Conservation (phyloP, 2,888 invertebrate species). For the Willowsia nigromaculata region DNA sequence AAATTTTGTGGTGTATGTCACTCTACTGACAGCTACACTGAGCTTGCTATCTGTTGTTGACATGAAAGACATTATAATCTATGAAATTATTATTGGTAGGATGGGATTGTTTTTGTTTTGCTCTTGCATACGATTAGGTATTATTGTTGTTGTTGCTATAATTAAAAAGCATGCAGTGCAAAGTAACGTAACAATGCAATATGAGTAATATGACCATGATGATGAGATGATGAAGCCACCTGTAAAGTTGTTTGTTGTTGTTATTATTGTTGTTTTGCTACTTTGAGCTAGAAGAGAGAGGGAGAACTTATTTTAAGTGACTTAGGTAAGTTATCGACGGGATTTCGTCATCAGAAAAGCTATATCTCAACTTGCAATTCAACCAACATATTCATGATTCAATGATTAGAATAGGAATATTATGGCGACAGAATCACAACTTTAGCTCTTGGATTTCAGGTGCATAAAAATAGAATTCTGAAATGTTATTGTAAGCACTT, state of each 20-base stretch:
- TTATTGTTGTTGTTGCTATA: not conserved
- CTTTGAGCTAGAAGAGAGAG: not conserved
- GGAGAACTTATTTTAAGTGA: constrained; percentile 11
- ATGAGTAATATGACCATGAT: not conserved
- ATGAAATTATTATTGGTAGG: not conserved
- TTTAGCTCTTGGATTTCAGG: no score
- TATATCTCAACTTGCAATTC: not conserved
- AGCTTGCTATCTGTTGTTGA: not conserved
- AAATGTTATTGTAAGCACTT: not conserved
- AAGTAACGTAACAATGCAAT: not conserved
- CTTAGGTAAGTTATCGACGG: constrained; percentile 63
- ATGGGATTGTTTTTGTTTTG: not conserved
- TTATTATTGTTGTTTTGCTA: constrained; percentile 2
- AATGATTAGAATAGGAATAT: not conserved
- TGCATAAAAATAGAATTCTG: not conserved
- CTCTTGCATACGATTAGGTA: not conserved
- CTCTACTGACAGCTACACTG: not conserved
- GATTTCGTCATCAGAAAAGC: constrained; percentile 58
- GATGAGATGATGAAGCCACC: not conserved
- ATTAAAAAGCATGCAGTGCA: not conserved
- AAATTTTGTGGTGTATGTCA: not conserved
- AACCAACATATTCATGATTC: not conserved
- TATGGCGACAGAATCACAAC: no score
- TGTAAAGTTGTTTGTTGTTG: not conserved
- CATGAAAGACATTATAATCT: constrained; percentile 4